Evolutionary conservation across 2,797 vertebrate genomes (phyloP).

Genomic region (Alca torda): DNA sequence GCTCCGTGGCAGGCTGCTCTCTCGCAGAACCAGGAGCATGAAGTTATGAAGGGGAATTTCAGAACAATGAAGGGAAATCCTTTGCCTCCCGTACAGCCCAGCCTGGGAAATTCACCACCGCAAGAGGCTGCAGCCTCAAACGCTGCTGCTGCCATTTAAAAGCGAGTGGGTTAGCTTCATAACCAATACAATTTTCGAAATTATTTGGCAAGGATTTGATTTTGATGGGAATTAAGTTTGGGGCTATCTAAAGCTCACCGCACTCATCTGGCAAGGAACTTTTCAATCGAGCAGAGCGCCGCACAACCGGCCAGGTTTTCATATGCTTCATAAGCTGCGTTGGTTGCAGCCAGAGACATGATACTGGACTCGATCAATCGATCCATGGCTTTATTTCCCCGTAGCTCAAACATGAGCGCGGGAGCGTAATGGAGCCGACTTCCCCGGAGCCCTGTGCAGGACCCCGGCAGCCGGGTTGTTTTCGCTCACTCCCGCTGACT

Average conservation of each 20-base stretch:
- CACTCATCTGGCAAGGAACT: neutral
- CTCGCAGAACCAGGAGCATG: neutral
- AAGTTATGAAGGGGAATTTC: constrained; percentile 30
- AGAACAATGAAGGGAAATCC: constrained; percentile 70
- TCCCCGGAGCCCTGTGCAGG: neutral
- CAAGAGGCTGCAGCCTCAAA: neutral
- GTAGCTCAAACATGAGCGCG: neutral
- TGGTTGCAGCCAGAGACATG: neutral
- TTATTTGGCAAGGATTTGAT: neutral
- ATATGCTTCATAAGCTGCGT: neutral
- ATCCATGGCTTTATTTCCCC: neutral
- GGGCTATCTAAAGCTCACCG: neutral
- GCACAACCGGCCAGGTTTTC: neutral
- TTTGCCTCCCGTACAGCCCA: constrained; percentile 1
- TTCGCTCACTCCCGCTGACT: neutral
- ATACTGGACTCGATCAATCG: neutral
- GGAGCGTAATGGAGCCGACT: neutral
- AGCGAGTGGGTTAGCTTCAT: neutral
- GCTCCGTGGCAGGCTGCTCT: neutral
- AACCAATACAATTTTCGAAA: neutral
- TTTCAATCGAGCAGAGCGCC: neutral
- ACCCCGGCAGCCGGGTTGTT: neutral
- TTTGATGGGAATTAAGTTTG: neutral
- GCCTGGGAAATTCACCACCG: constrained; percentile 11
- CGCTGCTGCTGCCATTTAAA: neutral